Base-by-base conservation (phyloP, 2,888 invertebrate species). In the Trachelus troglodyta region DNA sequence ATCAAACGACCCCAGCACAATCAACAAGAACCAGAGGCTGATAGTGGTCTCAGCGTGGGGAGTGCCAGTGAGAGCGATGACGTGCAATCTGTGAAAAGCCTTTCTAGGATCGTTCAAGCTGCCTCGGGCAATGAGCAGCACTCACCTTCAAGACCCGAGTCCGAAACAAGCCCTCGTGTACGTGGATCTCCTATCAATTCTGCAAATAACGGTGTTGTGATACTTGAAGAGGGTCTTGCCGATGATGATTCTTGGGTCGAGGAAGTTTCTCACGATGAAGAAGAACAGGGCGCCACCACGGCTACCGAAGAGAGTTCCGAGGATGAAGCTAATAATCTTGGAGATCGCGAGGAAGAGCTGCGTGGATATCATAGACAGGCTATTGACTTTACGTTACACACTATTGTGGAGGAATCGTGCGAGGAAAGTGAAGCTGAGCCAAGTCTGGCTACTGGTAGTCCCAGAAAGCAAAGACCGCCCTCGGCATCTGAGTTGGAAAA, bases 181-280 rank as follows among this genome's bases (percentile, higher is more conserved):
- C 83, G 84, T 86, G 78, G 84, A 31, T 75, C 37, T 31, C 15
- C 34, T 75, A 35, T 69, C 75, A 74, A 35, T 83, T 83, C 75
- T 81, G 68, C 77, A 79, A 74, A 11, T 34, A 74, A 34, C 35
- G 37, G 95, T 76, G 94, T 95, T 77, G 94, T 95, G 81, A 95
- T 95, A 87, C 94, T 97, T 83, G 97, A 97, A 92, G 97, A 97
- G 92, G 97, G 97, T 82, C 92, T 97, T 79, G 97, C 97, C 76
- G 97, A 97, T 89, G 97, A 97, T 92, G 97, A 97, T 90, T 97
- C 97, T 81, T 97, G 97, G 97, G 97, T 97, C 82, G 97, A 97
- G 92, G 97, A 97, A 91, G 93, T 96, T 82, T 96, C 96, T 86
- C 95, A 96, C 90, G 96, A 96, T 87, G 96, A 96, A 83, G 96